Base-by-base conservation (phyloP, 92 coral and sea anemone genomes). In the Zoanthus solanderi region DNA sequence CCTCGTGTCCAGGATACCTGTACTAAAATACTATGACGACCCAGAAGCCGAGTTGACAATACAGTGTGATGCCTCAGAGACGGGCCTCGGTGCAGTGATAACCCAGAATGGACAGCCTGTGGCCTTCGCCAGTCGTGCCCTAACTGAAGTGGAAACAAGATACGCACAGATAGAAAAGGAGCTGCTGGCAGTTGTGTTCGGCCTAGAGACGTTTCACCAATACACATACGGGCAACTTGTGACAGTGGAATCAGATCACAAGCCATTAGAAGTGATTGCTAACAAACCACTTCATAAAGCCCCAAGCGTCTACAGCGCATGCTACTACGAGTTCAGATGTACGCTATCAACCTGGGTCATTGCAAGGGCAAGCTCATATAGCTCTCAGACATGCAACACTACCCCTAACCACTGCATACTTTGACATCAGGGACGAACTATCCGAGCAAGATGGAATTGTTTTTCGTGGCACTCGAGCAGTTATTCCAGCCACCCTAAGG, bases 41-140 rank as follows among this genome's bases (percentile, higher is more conserved):
- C 90, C 94, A 14, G 90, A 68, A 29, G 86, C 81, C 46, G 92
- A 89, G 34, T 83, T 92, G 44, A 85, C 88, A 1, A 32, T 92
- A 4, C 94, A 92, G 61, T 92, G 90, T 31, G 94, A 92, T 30
- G 94, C 90, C 29, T 88, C 87, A 45, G 91, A 91, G 5, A 91
- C 83, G 65, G 89, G 91, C 28, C 84, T 90, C 8, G 90, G 87
- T 14, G 87, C 90, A 14, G 90, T 87, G 34, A 78, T 90, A 4
- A 16, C 78, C 32, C 89, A 91, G 83, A 88, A 88, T 9, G 91
- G 94, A 28, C 81, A 83, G 71, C 94, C 94, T 58, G 42, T 84
- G 18, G 91, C 91, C 0, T 91, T 88, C 47, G 87, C 94, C 17
- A 84, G 94, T 66, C 86, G 77, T 7, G 84, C 91, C 14, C 79